Base-by-base conservation (phyloP, 2,797 vertebrate species). In the Lutjanus argentimaculatus region DNA sequence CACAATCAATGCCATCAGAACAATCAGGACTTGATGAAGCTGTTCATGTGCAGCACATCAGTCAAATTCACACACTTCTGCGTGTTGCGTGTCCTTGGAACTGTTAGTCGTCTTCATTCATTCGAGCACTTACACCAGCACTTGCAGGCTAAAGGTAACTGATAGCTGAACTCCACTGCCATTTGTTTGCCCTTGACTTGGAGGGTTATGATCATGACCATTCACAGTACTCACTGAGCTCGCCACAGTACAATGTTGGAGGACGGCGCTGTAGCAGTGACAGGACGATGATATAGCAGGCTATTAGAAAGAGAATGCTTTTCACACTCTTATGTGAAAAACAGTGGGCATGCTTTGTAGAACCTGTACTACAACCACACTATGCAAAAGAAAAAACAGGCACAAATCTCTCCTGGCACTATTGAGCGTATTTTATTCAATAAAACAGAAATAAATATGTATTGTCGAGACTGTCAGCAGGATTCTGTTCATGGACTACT, bases 161-260 rank as follows among this genome's bases (percentile, higher is more conserved):
- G 80, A 84, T 63, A 77, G 79, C 67, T 56, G 1, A 19, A 61
- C 56, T 69, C 48, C 56, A 11, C 74, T 63, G 69, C 48, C 56
- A 53, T 80, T 83, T 79, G 70, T 88, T 84, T 67, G 73, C 79
- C 90, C 64, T 91, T 72, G 79, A 85, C 63, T 75, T 25, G 19
- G 61, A 79, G 46, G n/a, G 59, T 82, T 76, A 74, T 72, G 42
- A 86, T 88, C 72, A 73, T 63, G 67, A 55, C 65, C 10, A 17
- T 53, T 64, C 19, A 40, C 43, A 12, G 25, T 36, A 42, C 65
- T 82, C 81, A 46, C 12, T 21, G 25, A 57, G 58, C 49, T 53
- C 21, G 49, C 46, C 68, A 30, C 52, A 8, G 64, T 15, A 71
- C 82, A 79, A 53, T 75, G 68, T 43, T 70, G 11, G 67, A 73